Evolutionary conservation across 1,140 invertebrate species (phyloP).

Genomic region (Zophobas morio): DNA sequence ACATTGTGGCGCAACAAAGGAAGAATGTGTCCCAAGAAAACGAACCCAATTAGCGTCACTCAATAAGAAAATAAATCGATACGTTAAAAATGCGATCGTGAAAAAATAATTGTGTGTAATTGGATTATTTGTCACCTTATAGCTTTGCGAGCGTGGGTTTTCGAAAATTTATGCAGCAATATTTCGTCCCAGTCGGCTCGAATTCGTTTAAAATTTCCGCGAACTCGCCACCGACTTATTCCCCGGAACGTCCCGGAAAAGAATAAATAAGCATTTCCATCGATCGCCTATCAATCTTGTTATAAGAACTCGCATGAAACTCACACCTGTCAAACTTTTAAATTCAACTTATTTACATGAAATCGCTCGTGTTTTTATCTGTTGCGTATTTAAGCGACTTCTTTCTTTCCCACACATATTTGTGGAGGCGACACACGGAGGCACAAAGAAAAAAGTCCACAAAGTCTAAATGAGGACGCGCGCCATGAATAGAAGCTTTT

Average conservation of each 20-base stretch:
- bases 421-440: constrained; percentile 10
- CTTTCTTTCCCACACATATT: constrained; percentile 23
- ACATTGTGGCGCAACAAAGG: constrained; percentile 3
- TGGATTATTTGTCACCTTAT: not conserved
- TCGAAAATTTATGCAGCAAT: not conserved
- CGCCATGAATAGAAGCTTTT: constrained; percentile 29
- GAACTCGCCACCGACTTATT: constrained; percentile 15
- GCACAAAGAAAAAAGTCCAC: constrained; percentile 16
- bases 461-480: constrained; percentile 33
- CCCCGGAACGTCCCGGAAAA: not conserved
- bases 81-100: not conserved
- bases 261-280: constrained; percentile 37
- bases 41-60: constrained; percentile 3
- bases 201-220: constrained; percentile 31
- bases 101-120: constrained; percentile 1
- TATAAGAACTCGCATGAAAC: constrained; percentile 22
- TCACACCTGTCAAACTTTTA: constrained; percentile 36
- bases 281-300: constrained; percentile 27
- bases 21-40: not conserved
- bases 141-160: not conserved
- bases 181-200: constrained; percentile 8
- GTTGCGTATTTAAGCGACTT: constrained; percentile 1
- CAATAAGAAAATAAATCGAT: constrained; percentile 19
- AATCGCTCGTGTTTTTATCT: constrained; percentile 12
- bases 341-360: constrained; percentile 13